A percentile compares a stretch with the other conserved stretches of the same genome.
phyloP scores from a whole-genome alignment of 1,140 invertebrate species.

The Drosophila pseudoobscura region DNA sequence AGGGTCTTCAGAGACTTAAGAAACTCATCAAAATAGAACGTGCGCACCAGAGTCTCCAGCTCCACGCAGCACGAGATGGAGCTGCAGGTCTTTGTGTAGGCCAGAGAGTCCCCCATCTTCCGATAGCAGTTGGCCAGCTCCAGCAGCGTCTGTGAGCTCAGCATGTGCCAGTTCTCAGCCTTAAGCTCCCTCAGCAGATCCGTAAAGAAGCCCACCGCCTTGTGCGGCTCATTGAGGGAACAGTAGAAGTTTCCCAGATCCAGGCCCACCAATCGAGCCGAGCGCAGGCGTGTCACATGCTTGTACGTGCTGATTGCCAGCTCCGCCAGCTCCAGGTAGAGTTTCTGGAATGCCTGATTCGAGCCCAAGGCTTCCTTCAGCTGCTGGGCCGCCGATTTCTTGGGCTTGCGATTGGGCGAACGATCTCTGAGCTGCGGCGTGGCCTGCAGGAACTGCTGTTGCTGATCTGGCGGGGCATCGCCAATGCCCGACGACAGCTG shows the following conservation, averaged over 20 bases:
- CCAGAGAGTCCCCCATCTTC: slow-evolving; percentile 89
- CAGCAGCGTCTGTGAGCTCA: slow-evolving; percentile 91
- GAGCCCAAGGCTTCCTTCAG: slow-evolving; percentile 96
- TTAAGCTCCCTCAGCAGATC: slow-evolving; percentile 94
- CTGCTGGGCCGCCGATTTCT: slow-evolving; percentile 89
- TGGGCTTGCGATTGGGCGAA: slow-evolving; percentile 81
- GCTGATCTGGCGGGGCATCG: slow-evolving; percentile 84
- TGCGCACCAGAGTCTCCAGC: slow-evolving; percentile 89
- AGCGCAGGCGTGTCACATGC: slow-evolving; percentile 94
- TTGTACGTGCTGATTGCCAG: slow-evolving; percentile 98
- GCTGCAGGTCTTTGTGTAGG: slow-evolving; percentile 90
- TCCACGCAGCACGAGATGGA: slow-evolving; percentile 89
- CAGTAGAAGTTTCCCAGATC: slow-evolving; percentile 96
- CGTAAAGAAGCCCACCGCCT: slow-evolving; percentile 93
- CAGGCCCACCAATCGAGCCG: slow-evolving; percentile 93
- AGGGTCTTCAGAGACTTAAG: slow-evolving; percentile 87
- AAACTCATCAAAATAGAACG: slow-evolving; percentile 91
- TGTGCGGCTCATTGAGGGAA: slow-evolving; percentile 92
- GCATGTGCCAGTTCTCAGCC: slow-evolving; percentile 92
- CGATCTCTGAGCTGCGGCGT: slow-evolving; percentile 73
- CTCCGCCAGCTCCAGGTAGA: slow-evolving; percentile 96
- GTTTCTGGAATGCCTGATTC: slow-evolving; percentile 93
- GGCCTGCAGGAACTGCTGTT: slow-evolving; percentile 64
- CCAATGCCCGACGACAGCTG: slow-evolving; percentile 95
- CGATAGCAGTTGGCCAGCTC: slow-evolving; percentile 94